Evolutionary conservation across 2,113 vertebrate genomes (phyloP), one percentile per base, ranked within the genome.

Genomic region (Numida meleagris): DNA sequence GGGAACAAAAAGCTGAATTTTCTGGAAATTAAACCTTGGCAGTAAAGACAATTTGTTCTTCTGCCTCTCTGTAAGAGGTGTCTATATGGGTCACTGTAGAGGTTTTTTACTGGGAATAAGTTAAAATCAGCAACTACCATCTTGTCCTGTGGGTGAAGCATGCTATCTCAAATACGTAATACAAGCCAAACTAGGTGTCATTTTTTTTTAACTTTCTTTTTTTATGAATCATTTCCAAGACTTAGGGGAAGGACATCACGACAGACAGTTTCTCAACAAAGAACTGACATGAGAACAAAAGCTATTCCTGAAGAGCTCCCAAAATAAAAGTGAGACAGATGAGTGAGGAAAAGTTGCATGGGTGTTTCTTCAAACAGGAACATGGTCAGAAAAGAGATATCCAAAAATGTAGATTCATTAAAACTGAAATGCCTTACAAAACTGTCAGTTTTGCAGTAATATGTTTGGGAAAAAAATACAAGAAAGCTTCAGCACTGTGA

Each of bases 101-200:
- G 87, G 93, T 67, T 93, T 67, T 93, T 95, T 82, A 76, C 87
- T 91, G 71, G 55, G 85, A 95, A 91, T 89, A 95, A 95, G 93
- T 95, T 95, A 96, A 96, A 96, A 94, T 96, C 95, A 91, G 94
- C 85, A 95, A 50, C 94, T 88, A 86, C 91, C 93, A 96, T 94
- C 94, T 97, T 95, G 91, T 91, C 94, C 94, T 94, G 94, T 94
- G 96, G 96, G 93, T 91, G 86, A 95, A 91, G 94, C 78, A 91
- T 51, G 89, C 76, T 86, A 89, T 92, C 77, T 92, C 91, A 95
- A 90, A 90, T 92, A 94, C 42, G 71, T 82, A 96, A 93, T 66
- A 45, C 74, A 95, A 73, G 66, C 66, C 79, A 94, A 95, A 91
- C 82, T 46, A 74, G 87, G 89, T 95, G 78, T 93, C 74, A 93